phyloP scores from a whole-genome alignment of 2,797 vertebrate species.

The Apogon hyalosoma region DNA sequence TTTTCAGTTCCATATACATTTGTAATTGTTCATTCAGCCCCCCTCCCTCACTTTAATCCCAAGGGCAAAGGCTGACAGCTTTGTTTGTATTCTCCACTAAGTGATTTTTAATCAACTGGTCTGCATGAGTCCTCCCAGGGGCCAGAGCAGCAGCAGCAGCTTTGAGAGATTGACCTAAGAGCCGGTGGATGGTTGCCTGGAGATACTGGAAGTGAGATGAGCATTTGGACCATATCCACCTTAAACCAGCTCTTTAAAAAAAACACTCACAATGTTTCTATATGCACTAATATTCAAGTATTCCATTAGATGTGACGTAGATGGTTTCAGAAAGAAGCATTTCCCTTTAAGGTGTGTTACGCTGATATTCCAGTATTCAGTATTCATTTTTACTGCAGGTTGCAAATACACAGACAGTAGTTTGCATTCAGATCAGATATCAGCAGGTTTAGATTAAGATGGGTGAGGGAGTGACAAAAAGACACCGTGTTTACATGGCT shows the following conservation, averaged over 20 bases:
- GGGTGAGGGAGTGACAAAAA: no score
- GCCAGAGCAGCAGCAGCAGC: slow-evolving; percentile 55
- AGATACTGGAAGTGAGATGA: slow-evolving; percentile 30
- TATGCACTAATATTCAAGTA: no score
- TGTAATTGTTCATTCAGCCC: slow-evolving; percentile 24
- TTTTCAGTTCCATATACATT: slow-evolving; percentile 42
- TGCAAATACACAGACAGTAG: no score
- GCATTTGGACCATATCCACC: not conserved
- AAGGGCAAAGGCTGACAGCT: slow-evolving; percentile 83
- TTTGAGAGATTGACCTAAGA: slow-evolving; percentile 49
- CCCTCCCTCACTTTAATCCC: slow-evolving; percentile 61
- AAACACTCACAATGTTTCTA: not conserved
- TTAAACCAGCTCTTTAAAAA: slow-evolving; percentile 16
- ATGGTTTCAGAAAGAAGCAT: no score
- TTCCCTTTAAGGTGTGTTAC: no score
- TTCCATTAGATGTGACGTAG: no score
- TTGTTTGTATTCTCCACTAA: slow-evolving; percentile 84
- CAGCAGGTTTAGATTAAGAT: no score
- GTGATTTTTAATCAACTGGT: slow-evolving; percentile 88
- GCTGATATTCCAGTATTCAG: no score
- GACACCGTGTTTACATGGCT: no score
- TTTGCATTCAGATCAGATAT: no score
- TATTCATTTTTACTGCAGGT: no score
- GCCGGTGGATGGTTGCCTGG: slow-evolving; percentile 34
- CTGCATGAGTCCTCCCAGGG: slow-evolving; percentile 80